Conservation (phyloP, 1,140 invertebrate genomes). For the Cherax quadricarinatus region DNA sequence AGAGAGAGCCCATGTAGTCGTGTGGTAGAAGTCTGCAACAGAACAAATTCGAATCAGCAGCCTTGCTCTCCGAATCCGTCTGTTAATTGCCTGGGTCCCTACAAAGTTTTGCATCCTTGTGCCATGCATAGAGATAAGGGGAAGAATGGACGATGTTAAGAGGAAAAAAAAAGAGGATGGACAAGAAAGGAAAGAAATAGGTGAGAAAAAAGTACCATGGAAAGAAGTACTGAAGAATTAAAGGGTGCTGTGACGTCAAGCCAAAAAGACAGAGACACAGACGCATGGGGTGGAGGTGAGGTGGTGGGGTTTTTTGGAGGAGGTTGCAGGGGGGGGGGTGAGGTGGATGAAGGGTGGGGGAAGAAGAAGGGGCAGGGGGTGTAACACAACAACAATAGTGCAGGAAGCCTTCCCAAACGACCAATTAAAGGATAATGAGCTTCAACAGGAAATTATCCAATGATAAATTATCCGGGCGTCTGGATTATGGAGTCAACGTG, state of each 20-base stretch:
- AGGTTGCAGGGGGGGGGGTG: too few species aligned
- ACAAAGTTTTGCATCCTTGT: too few species aligned
- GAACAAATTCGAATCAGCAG: too few species aligned
- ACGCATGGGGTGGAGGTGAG: too few species aligned
- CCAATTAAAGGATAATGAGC: slow-evolving; percentile 53
- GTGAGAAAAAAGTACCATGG: background rate
- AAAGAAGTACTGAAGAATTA: background rate
- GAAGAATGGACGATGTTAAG: background rate
- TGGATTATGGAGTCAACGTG: background rate
- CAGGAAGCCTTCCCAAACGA: slow-evolving; percentile 25
- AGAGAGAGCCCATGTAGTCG: too few species aligned
- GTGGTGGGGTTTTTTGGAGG: too few species aligned
- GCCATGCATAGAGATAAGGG: background rate
- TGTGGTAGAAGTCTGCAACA: too few species aligned
- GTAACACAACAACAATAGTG: background rate
- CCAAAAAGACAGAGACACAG: too few species aligned
- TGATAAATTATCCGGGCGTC: slow-evolving; percentile 42
- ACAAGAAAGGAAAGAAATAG: background rate
- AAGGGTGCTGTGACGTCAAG: background rate
- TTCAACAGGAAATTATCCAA: slow-evolving; percentile 43
- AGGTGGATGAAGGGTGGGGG: background rate
- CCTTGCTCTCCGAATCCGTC: too few species aligned
- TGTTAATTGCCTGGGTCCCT: too few species aligned
- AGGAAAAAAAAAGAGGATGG: background rate
- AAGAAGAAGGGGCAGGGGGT: background rate